A percentile compares a stretch with the other conserved stretches of the same genome.
Conservation (phyloP, 2,888 invertebrate genomes). For the Agriopis leucophaearia region DNA sequence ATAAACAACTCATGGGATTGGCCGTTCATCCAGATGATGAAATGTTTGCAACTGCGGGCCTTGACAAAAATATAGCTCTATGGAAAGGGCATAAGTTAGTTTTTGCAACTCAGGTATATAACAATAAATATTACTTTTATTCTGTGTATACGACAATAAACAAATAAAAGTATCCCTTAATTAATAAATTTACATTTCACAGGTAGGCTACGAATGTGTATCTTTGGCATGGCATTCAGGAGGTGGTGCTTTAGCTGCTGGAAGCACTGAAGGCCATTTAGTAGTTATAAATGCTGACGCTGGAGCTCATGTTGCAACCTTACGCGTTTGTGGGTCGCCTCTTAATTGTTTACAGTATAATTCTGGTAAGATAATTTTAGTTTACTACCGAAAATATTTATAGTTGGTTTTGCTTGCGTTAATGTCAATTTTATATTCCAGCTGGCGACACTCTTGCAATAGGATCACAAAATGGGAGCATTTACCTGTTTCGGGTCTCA, state of each 20-base stretch:
- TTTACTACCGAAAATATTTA: neutral
- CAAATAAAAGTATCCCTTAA: neutral
- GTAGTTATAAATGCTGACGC: slow-evolving; percentile 95
- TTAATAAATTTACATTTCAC: slow-evolving; percentile 9
- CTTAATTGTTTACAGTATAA: slow-evolving; percentile 95
- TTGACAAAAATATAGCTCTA: slow-evolving; percentile 95
- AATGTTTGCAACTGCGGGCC: slow-evolving; percentile 96
- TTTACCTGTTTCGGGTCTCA: slow-evolving; percentile 91
- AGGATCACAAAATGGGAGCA: slow-evolving; percentile 95
- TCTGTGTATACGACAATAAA: neutral
- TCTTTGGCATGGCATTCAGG: slow-evolving; percentile 95
- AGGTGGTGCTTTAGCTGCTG: slow-evolving; percentile 94
- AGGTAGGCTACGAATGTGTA: slow-evolving; percentile 95
- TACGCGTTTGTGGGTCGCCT: slow-evolving; percentile 95
- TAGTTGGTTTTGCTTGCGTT: neutral
- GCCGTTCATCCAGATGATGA: slow-evolving; percentile 97
- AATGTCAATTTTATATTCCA: slow-evolving; percentile 67
- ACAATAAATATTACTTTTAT: neutral
- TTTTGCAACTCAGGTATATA: slow-evolving; percentile 92
- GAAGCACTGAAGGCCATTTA: slow-evolving; percentile 95
- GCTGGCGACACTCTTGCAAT: slow-evolving; percentile 95
- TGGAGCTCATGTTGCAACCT: slow-evolving; percentile 93
- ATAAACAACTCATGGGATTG: slow-evolving; percentile 94
- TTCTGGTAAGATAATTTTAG: slow-evolving; percentile 88
- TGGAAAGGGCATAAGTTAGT: slow-evolving; percentile 96